Conservation (phyloP, 2,888 invertebrate species). For the Tachystola acroxantha region DNA sequence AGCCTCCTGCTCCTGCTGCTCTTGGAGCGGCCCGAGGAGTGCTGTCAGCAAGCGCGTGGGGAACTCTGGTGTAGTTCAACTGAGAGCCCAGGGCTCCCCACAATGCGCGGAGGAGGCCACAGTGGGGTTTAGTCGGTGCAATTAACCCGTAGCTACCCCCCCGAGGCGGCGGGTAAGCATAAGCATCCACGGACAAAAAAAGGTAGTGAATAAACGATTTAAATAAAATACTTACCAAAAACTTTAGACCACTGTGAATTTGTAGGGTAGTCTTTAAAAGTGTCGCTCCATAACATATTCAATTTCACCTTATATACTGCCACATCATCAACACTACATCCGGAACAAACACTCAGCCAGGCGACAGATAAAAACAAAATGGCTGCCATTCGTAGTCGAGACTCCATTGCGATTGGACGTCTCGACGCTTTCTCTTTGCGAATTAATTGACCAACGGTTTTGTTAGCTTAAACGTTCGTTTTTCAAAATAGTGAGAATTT, state of each 20-base stretch:
- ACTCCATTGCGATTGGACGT: conserved; percentile 44
- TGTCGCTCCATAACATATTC: conserved; percentile 91
- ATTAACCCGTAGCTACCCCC: too few species aligned
- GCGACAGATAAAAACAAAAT: conserved; percentile 51
- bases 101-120: too few species aligned
- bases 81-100: too few species aligned
- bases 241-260: conserved; percentile 96
- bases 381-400: conserved; percentile 44
- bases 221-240: conserved; percentile 84
- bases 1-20: too few species aligned
- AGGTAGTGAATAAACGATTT: too few species aligned
- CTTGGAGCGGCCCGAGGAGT: too few species aligned
- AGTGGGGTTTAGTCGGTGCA: too few species aligned
- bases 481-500: conserved; percentile 9
- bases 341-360: conserved; percentile 30
- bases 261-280: conserved; percentile 93
- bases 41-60: too few species aligned
- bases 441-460: conserved; percentile 11
- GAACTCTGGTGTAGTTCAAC: too few species aligned
- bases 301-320: conserved; percentile 92
- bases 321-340: conserved; percentile 86
- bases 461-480: conserved; percentile 5
- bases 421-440: conserved; percentile 9
- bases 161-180: too few species aligned
- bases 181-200: too few species aligned